phyloP scores from a whole-genome alignment of 2,113 vertebrate species.

The Podocnemis expansa region DNA sequence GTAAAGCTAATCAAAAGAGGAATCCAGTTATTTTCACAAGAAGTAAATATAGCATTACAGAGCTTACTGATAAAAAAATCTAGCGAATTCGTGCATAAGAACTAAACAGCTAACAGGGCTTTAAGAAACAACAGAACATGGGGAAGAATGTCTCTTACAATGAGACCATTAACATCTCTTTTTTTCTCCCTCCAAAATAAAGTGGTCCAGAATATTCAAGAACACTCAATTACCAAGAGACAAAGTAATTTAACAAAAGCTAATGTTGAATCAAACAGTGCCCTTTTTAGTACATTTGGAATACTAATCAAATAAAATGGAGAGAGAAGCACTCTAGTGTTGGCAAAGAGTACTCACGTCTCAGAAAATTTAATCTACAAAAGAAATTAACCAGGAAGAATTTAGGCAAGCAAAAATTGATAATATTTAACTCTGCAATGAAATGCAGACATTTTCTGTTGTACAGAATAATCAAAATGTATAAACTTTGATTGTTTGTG shows the following conservation, averaged over 20 bases:
- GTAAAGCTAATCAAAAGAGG: no score
- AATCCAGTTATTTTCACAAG: no score
- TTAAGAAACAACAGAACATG: not conserved
- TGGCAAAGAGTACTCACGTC: not conserved
- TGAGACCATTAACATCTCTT: not conserved
- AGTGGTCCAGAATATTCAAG: not conserved
- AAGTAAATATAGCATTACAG: no score
- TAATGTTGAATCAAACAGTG: not conserved
- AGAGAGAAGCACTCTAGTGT: not conserved
- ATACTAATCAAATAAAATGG: rapidly evolving
- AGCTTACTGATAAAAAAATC: not conserved
- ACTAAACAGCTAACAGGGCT: not conserved
- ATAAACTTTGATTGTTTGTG: not conserved
- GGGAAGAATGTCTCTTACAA: not conserved
- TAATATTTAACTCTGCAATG: rapidly evolving
- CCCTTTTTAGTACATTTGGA: rapidly evolving
- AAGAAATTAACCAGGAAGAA: not conserved
- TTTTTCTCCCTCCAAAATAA: not conserved
- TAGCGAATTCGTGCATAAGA: not conserved
- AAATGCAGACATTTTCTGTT: not conserved
- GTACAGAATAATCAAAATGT: not conserved
- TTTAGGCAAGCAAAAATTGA: not conserved
- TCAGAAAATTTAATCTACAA: not conserved
- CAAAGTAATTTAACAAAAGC: rapidly evolving
- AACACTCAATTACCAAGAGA: rapidly evolving